A percentile compares a stretch with the other conserved stretches of the same genome.
phyloP scores from a whole-genome alignment of 1,140 invertebrate species.

The Penaeus vannamei region DNA sequence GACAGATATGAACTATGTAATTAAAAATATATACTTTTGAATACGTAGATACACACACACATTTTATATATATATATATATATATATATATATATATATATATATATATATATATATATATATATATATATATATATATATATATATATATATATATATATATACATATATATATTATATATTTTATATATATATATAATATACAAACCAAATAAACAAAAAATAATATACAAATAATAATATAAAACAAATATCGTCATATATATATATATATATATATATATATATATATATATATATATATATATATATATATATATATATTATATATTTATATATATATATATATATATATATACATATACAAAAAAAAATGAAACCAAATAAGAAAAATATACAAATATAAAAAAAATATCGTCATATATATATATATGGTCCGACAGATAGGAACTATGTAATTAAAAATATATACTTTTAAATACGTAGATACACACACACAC shows the following conservation, averaged over 20 bases:
- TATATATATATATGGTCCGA: no score
- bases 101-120: no score
- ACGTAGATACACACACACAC: neutral
- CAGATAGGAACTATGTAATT: no score
- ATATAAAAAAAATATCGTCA: neutral
- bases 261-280: no score
- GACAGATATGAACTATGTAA: neutral
- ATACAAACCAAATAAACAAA: no score
- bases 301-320: slow-evolving; percentile 28
- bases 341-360: slow-evolving; percentile 19
- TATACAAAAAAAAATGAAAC: neutral
- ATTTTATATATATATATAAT: slow-evolving; percentile 22
- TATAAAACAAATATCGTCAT: neutral
- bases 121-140: no score
- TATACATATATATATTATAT: no score
- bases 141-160: no score
- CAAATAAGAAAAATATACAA: neutral
- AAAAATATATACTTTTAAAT: no score
- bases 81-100: no score
- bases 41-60: neutral
- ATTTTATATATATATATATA: slow-evolving; percentile 16
- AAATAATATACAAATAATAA: slow-evolving; percentile 6
- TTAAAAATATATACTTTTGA: no score
- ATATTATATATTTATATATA: slow-evolving; percentile 28
- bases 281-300: slow-evolving; percentile 24